Base-by-base conservation (phyloP, 2,113 vertebrate species). In the Ginglymostoma cirratum region DNA sequence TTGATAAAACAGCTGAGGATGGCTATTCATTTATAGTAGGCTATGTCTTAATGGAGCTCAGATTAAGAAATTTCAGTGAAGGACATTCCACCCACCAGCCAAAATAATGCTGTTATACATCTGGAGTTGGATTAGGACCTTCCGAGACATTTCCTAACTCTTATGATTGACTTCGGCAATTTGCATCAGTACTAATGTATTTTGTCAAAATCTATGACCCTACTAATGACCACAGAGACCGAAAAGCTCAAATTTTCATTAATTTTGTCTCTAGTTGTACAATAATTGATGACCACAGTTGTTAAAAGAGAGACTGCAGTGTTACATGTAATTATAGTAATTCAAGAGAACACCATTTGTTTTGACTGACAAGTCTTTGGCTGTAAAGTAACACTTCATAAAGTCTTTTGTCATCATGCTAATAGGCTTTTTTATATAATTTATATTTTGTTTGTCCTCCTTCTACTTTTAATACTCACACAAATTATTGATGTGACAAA, bases 211-310 rank as follows among this genome's bases (percentile, higher is more conserved):
- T 48, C 83, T 48, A 27, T 45, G 42, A 86, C 83, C 23, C 83
- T 45, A 21, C 83, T 86, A 86, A 48, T 86, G 45, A 48, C 45
- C 83, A 86, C 14, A 27, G 42, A 48, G 45, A 19, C 21, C 24
- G 83, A 23, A 86, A 86, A 86, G 34, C 42, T 45, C 45, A 45
- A 48, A 19, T 86, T 24, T 86, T 45, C 38, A 48, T 52, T 24
- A 86, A 48, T 86, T 86, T 45, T 86, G 38, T 86, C 83, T 10
- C 23, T 8, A 86, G 83, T 48, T 86, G 83, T 24, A 86, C 83
- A 86, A 86, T 86, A 86, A 86, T 86, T 86, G 83, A 86, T 48
- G 17, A 86, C 38, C 76, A 8, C n/a, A 38, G 76, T 86, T 86
- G 45, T 86, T 48, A 5, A 52, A 86, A 86, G 42, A 86, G 45